Evolutionary conservation across 92 coral and sea anemone species (phyloP), one percentile per base, ranked within the genome.

Genomic region (Epizoanthus scotinus): DNA sequence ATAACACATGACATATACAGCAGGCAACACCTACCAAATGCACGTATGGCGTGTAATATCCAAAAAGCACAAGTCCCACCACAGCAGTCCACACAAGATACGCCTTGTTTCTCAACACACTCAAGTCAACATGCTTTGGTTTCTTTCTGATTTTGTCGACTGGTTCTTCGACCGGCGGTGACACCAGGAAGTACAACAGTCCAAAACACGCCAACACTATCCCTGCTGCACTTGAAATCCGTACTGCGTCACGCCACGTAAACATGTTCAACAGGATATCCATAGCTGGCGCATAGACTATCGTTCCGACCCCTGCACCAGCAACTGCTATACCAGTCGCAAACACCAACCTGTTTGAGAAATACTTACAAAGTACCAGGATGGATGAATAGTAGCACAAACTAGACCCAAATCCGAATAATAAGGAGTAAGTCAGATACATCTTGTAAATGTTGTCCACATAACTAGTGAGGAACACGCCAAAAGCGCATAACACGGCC

Each of bases 251-350:
- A 15, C 93, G 85, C 98, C 98, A 94, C 49, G 82, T 26, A 53
- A 67, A 89, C 24, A 27, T 81, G 58, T 87, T 91, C 64, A 94
- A 83, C 73, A 94, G 78, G 34, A 83, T 56, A 36, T 82, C 87
- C 42, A 90, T 87, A 1, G 89, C 78, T 19, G 94, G 97, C 18
- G 92, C 83, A 79, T 91, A 86, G 36, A 88, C 78, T 26, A 94
- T 47, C 19, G 92, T 88, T 67, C 98, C 98, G 53, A 89, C 90
- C 40, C 98, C 98, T 18, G 92, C 91, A 49, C 98, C 98, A 59
- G 98, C 85, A 10, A 93, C 74, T n/a, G 89, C 91, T 13, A 94
- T 79, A 6, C 98, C 98, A 85, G 89, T 91, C 44, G 97, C 89
- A 3, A 94, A 73, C 0, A 91, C 96, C 17, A 94, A 82, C 22